Evolutionary conservation across 2,888 invertebrate species (phyloP), one percentile per base, ranked within the genome.

Genomic region (Asteroscopus sphinx): DNA sequence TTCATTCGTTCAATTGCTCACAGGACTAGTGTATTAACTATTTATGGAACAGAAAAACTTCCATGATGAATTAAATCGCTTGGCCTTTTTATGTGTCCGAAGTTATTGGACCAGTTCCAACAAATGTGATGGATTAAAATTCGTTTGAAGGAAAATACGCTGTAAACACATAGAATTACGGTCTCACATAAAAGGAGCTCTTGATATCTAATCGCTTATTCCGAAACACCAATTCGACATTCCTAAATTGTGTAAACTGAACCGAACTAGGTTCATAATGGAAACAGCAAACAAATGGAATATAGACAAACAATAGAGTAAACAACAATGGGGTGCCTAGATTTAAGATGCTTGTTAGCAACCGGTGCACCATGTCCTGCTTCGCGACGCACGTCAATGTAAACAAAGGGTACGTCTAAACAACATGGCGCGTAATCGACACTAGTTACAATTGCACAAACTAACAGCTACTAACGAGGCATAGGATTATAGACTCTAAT

Each of bases 71-170:
- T 69, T 73, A 60, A 67, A 76, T 65, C 52, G 55, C 49, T 48
- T 54, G 46, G 57, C 61, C 53, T 72, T 79, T 76, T 78, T 70
- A 62, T 56, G 39, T 55, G 51, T 49, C 35, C 68, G 63, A 59
- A 55, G 52, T 55, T 80, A 74, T 85, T 86, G 83, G 84, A 81
- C 56, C 51, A 47, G 59, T 48, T 83, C 86, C 85, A 85, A 83
- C 70, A 63, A 73, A 81, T 73, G 68, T 77, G 79, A 83, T 81
- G 69, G 79, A 81, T 82, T 82, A 81, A 78, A 46, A 76, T 76
- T 72, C 73, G 79, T 78, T 80, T 75, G 73, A 55, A 71, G 79
- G 77, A 77, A 82, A 12, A 37, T 13, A 6, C 17, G 6, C 3
- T 17, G n/a, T 1, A 35, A 9, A n/a, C 28, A 21, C 21, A 21